Evolutionary conservation across 2,888 invertebrate species (phyloP), one percentile per base, ranked within the genome.

Genomic region (Resseliella maxima): DNA sequence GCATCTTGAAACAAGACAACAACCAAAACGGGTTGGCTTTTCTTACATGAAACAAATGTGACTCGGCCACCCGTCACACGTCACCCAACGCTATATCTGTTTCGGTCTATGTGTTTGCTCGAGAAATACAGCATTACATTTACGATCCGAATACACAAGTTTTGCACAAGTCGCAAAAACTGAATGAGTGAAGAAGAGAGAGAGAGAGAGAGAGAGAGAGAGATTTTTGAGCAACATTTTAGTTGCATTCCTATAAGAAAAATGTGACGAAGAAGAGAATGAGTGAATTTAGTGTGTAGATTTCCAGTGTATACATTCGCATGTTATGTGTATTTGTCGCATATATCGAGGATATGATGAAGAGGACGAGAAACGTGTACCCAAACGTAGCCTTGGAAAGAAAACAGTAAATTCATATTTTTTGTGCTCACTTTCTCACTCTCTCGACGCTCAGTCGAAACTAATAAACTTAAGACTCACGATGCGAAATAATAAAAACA

Each of bases 401-500:
- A n/a, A 72, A 72, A 27, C 59, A 27, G 72, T 72, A 72, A 72
- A 72, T 72, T 72, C 31, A 27, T 15, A 72, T 72, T 72, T 72
- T 31, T 72, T 72, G 72, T 35, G 21, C 31, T 72, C 2, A 8
- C 8, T 24, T 59, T 50, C 50, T 18, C 50, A 50, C 50, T 50
- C 50, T 10, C 18, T 21, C 21, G 12, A 18, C 50, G 3, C 12
- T 59, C 59, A 24, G 59, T 59, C 59, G 6, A 72, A 72, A 72
- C 72, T 72, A 72, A 72, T 72, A 72, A 72, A 72, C 72, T 18
- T 35, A 35, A 72, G 31, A 31, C 72, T 31, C 21, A 72, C 72
- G 72, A 72, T 72, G 27, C 72, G 72, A 35, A 50, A 72, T 31
- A 72, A 72, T 72, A 72, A 72, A 50, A 72, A 72, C 72, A 72